Base-by-base conservation (phyloP, 2,888 invertebrate species). In the Lasioglossum malachurum region DNA sequence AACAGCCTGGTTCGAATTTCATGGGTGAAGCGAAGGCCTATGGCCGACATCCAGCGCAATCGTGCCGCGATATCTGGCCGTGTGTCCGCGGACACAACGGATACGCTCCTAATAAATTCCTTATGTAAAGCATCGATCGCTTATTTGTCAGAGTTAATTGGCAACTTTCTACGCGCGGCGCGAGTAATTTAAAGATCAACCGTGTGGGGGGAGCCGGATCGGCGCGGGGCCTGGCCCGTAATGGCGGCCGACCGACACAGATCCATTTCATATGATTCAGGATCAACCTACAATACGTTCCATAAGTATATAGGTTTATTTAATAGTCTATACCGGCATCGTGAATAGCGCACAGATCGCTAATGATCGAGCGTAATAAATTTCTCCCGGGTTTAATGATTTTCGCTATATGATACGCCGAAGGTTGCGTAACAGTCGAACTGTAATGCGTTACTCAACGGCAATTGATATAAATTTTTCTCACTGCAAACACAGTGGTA, bases 81-180 rank as follows among this genome's bases (percentile, higher is more conserved):
- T 35, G 67, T 27, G 78, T 78, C 60, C 77, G 64, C 64, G 80
- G 71, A 31, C 71, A 75, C 71, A 75, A 83, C 69, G 57, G 46
- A 75, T 72, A 71, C 49, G 75, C 67, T 35, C 53, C 57, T 73
- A 67, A 87, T 80, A 86, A 78, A 87, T 78, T 78, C 46, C 67
- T 74, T 60, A 57, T 57, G 79, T 73, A 74, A 81, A 81, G 73
- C 53, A 71, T 46, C 80, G 72, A 83, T 81, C 73, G 80, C 73
- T 81, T 80, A 81, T 87, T 87, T 87, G 87, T 87, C 87, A 83
- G 74, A 69, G 27, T 83, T 87, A 87, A 87, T 87, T 83, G 87
- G 83, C 78, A 78, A 87, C 79, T 83, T 87, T 87, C 76, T 76
- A 73, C 83, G 69, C 83, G 69, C 49, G 82, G n/a, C 46, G 69